A percentile compares a stretch with the other conserved stretches of the same genome.
Evolutionary conservation across 1,140 invertebrate genomes (phyloP).

Genomic region (Trachymyrmex cornetzi): DNA sequence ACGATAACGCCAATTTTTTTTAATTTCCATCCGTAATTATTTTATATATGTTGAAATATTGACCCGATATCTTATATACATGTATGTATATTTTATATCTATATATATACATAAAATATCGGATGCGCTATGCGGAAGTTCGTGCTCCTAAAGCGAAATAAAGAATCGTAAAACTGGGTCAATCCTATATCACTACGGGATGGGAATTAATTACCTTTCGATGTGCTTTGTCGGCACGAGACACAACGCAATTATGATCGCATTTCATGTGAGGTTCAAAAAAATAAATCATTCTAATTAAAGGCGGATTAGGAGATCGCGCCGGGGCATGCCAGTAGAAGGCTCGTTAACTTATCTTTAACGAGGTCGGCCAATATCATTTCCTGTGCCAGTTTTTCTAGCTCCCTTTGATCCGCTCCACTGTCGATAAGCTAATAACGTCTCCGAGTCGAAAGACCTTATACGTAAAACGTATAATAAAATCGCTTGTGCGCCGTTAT

Average conservation of each 20-base stretch:
- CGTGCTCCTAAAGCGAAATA: not conserved
- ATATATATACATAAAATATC: too few species aligned
- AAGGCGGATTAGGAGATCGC: constrained; percentile 53
- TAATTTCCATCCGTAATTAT: not conserved
- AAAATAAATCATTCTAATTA: constrained; percentile 69
- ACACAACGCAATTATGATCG: constrained; percentile 49
- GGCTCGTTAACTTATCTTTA: constrained; percentile 71
- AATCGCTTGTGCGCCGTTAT: constrained; percentile 41
- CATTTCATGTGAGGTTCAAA: constrained; percentile 46
- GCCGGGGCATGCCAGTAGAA: constrained; percentile 19
- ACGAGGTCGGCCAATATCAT: constrained; percentile 59
- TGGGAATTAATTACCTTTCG: constrained; percentile 46
- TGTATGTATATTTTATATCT: not conserved
- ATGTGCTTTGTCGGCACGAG: constrained; percentile 58
- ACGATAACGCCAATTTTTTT: not conserved
- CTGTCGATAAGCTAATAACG: constrained; percentile 76
- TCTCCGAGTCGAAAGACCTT: constrained; percentile 64
- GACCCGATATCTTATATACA: not conserved
- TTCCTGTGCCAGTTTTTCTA: constrained; percentile 38
- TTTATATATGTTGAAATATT: constrained; percentile 24
- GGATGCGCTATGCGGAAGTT: not conserved
- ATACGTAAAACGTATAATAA: constrained; percentile 66
- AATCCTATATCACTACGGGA: constrained; percentile 26
- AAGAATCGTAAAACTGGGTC: constrained; percentile 53
- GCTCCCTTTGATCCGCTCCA: constrained; percentile 70